Conservation (phyloP, 2,797 vertebrate genomes). For the Thaleichthys pacificus region DNA sequence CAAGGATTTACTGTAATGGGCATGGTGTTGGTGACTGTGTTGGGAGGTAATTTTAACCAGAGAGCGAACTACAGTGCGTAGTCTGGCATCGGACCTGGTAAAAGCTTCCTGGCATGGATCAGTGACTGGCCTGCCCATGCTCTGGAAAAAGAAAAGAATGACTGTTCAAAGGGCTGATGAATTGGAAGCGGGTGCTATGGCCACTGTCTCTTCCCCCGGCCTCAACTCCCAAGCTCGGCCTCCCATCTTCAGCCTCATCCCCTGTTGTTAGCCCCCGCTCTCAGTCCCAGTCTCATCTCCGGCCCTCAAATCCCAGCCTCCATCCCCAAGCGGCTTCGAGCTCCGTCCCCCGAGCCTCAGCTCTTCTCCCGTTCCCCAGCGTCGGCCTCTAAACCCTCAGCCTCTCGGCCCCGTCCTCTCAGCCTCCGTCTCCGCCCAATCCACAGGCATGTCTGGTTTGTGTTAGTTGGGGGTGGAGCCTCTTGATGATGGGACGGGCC, state of each 20-base stretch:
- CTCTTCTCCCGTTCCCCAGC: no score
- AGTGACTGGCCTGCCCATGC: slow-evolving; percentile 62
- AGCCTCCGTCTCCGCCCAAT: slow-evolving; percentile 38
- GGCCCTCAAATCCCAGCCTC: not conserved
- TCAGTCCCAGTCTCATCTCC: not conserved
- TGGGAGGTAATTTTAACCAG: slow-evolving; percentile 49
- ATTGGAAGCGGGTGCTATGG: slow-evolving; percentile 68
- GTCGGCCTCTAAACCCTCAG: not conserved
- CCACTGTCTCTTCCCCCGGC: not conserved
- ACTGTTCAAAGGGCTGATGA: slow-evolving; percentile 66
- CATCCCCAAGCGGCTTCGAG: no score
- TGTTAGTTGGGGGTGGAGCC: slow-evolving; percentile 38
- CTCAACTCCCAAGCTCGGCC: not conserved
- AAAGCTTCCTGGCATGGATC: slow-evolving; percentile 62
- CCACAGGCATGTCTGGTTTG: slow-evolving; percentile 26
- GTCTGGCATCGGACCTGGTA: slow-evolving; percentile 63
- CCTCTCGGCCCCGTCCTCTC: slow-evolving; percentile 43
- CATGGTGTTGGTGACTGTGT: slow-evolving; percentile 38
- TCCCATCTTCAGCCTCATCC: not conserved
- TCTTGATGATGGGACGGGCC: slow-evolving; percentile 20
- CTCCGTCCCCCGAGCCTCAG: no score
- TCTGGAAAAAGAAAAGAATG: slow-evolving; percentile 59
- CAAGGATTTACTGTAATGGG: not conserved
- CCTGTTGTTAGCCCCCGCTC: not conserved
- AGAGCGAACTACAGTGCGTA: slow-evolving; percentile 44